Evolutionary conservation across 2,888 invertebrate genomes (phyloP).

Genomic region (Neoitamus cyanurus): DNA sequence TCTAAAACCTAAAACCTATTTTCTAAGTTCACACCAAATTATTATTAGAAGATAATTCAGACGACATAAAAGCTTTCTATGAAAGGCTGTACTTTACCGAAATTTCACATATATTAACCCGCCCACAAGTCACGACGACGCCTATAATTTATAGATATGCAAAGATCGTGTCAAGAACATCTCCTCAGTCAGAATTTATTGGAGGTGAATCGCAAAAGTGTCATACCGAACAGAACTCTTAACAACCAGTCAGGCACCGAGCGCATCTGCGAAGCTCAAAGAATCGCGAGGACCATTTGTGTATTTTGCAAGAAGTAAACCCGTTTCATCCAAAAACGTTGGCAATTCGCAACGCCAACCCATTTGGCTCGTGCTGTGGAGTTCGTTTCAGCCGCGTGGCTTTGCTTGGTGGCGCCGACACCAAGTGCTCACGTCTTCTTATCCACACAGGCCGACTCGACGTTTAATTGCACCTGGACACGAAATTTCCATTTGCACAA

Average conservation of each 20-base stretch:
- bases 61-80: neutral
- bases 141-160: neutral
- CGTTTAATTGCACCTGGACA: constrained; percentile 20
- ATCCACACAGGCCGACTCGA: neutral
- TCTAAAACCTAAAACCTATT: neutral
- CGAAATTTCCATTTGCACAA: neutral
- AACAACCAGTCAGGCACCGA: neutral
- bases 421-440: neutral
- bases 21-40: neutral
- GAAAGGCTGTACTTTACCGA: neutral
- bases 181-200: neutral
- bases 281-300: neutral
- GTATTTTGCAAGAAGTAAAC: neutral
- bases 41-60: neutral
- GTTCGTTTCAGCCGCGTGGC: neutral
- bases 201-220: neutral
- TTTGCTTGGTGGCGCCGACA: neutral
- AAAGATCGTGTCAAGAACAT: neutral
- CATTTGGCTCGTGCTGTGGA: neutral
- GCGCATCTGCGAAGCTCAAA: neutral
- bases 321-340: neutral
- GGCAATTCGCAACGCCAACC: neutral
- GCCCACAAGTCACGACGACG: neutral
- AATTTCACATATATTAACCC: neutral
- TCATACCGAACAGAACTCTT: neutral